phyloP scores from a whole-genome alignment of 2,888 invertebrate genomes.

The Epiblema foenella region DNA sequence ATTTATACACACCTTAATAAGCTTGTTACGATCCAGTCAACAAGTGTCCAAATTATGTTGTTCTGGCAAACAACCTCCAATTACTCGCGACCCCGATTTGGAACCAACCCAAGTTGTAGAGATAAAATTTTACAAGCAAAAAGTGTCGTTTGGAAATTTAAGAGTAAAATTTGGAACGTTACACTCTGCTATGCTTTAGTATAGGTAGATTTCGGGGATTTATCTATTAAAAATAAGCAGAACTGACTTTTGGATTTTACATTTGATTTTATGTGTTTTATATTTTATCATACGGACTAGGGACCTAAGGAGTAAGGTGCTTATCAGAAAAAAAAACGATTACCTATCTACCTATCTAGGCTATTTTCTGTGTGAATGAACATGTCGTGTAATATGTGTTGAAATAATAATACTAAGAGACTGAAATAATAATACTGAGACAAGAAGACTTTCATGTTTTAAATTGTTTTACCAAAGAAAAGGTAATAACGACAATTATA shows the following conservation, averaged over 20 bases:
- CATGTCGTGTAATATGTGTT: too few relatives aligned
- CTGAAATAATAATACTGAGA: too few relatives aligned
- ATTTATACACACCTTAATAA: constrained; percentile 10
- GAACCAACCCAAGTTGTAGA: constrained; percentile 28
- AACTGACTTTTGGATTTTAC: neutral
- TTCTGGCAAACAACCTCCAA: constrained; percentile 34
- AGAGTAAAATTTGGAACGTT: constrained; percentile 15
- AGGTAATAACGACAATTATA: too few relatives aligned
- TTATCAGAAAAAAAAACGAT: too few relatives aligned
- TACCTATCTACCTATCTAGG: too few relatives aligned
- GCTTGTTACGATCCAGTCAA: constrained; percentile 32
- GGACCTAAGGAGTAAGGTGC: too few relatives aligned
- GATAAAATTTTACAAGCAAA: constrained; percentile 38
- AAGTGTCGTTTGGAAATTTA: constrained; percentile 28
- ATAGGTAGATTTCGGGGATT: constrained; percentile 4
- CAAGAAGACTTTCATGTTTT: too few relatives aligned
- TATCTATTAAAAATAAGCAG: neutral
- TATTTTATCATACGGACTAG: too few relatives aligned
- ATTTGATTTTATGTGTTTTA: too few relatives aligned
- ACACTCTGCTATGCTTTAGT: neutral
- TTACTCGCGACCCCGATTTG: constrained; percentile 35
- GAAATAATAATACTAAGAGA: too few relatives aligned
- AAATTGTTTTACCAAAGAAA: too few relatives aligned
- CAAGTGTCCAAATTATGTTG: constrained; percentile 43
- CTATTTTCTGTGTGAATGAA: too few relatives aligned